Conservation (phyloP, 2,797 vertebrate species). For the Huso huso region DNA sequence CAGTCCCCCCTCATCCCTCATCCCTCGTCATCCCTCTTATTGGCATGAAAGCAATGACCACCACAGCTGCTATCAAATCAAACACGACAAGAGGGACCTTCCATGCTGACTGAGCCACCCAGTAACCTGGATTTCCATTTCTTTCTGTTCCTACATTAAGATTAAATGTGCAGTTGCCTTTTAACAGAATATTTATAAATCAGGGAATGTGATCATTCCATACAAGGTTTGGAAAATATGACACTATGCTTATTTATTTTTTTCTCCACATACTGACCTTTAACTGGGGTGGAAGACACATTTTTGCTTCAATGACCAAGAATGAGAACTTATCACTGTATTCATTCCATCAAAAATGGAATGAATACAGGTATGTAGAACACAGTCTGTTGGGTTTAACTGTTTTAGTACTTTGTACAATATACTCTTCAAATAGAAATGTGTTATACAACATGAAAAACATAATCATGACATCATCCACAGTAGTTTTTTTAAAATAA, state of each 20-base stretch:
- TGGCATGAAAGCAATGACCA: no score
- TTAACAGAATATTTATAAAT: no score
- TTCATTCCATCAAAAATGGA: conserved; percentile 48
- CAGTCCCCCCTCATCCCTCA: no score
- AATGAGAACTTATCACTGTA: conserved; percentile 71
- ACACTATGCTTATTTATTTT: conserved; percentile 24
- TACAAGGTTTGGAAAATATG: conserved; percentile 47
- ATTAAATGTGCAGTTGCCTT: background rate
- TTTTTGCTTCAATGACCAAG: conserved; percentile 72
- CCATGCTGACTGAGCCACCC: conserved; percentile 1
- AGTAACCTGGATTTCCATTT: background rate
- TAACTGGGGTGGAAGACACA: conserved; percentile 60
- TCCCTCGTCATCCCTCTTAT: no score
- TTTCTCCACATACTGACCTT: conserved; percentile 54
- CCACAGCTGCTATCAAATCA: conserved; percentile 5
- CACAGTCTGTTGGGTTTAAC: conserved; percentile 39
- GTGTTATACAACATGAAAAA: no score
- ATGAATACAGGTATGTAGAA: conserved; percentile 57
- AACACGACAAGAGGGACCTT: background rate
- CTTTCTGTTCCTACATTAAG: conserved; percentile 1
- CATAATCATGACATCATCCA: no score
- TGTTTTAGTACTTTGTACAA: conserved; percentile 26
- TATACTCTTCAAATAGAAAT: no score
- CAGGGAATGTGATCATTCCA: conserved; percentile 26
- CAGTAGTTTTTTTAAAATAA: no score